Evolutionary conservation across 1,140 invertebrate genomes (phyloP).

Genomic region (Stenopsyche tienmushanensis): DNA sequence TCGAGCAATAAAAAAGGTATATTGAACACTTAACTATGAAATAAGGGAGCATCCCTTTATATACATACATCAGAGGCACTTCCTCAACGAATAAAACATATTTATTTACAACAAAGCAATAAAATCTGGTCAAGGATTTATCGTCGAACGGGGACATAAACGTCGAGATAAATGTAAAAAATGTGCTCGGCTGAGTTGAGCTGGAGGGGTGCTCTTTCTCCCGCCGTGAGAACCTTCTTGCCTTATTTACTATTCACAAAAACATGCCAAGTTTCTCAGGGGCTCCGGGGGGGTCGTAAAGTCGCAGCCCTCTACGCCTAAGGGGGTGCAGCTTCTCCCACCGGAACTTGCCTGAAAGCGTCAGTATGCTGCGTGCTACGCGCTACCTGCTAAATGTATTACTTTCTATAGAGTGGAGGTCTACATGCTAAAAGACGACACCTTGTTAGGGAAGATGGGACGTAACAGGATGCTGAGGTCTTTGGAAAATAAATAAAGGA

Average conservation of each 20-base stretch:
- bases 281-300: constrained; percentile 16
- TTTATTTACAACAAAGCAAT: constrained; percentile 36
- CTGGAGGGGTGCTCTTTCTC: constrained; percentile 7
- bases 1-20: neutral
- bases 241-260: constrained; percentile 40
- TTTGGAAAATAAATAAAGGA: no score
- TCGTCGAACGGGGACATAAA: constrained; percentile 32
- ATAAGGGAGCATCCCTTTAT: constrained; percentile 15
- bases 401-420: neutral
- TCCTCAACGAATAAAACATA: constrained; percentile 38
- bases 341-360: neutral
- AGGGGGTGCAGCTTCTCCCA: neutral
- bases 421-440: neutral
- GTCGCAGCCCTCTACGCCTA: constrained; percentile 20
- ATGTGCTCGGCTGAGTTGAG: constrained; percentile 15
- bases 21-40: neutral
- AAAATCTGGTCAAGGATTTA: constrained; percentile 36
- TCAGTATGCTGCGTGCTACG: neutral
- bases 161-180: constrained; percentile 38
- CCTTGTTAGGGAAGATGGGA: constrained; percentile 1
- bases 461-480: no score
- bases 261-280: constrained; percentile 20
- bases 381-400: constrained; percentile 3
- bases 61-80: constrained; percentile 23
- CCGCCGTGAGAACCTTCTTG: neutral